Percentiles rank a stretch among this genome's conserved stretches.
Evolutionary conservation across 2,113 vertebrate species (phyloP).

Genomic region (Castor canadensis): DNA sequence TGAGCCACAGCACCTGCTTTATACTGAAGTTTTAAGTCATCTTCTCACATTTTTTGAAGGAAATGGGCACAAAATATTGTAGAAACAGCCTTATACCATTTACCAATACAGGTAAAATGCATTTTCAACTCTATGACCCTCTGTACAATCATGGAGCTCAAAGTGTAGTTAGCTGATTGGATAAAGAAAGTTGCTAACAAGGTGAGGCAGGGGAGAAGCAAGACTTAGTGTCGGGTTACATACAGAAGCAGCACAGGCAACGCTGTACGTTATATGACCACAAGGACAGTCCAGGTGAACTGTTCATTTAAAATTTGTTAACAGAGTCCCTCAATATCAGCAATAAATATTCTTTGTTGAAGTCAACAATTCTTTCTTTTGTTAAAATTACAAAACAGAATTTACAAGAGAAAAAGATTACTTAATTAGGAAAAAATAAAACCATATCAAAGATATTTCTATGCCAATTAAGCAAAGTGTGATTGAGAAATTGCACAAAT

Average conservation of each 20-base stretch:
- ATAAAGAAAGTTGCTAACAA: background rate
- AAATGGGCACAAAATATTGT: background rate
- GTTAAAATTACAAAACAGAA: background rate
- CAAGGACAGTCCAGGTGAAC: background rate
- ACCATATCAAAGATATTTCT: background rate
- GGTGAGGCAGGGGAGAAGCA: background rate
- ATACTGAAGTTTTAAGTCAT: background rate
- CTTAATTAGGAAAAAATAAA: constrained; percentile 46
- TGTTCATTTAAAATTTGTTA: background rate
- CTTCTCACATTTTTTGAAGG: background rate
- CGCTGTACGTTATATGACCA: background rate
- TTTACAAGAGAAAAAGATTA: background rate
- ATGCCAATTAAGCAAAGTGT: background rate
- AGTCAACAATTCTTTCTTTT: background rate
- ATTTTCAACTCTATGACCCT: background rate
- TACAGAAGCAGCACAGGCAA: background rate
- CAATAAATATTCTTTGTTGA: background rate
- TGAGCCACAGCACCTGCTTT: background rate
- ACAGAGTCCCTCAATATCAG: background rate
- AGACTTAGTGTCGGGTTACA: background rate
- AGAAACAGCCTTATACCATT: background rate
- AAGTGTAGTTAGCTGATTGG: background rate
- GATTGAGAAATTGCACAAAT: background rate
- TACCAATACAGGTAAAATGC: background rate
- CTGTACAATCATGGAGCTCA: no score